Conservation (phyloP, 2,888 invertebrate genomes). For the Yponomeuta evonymella region DNA sequence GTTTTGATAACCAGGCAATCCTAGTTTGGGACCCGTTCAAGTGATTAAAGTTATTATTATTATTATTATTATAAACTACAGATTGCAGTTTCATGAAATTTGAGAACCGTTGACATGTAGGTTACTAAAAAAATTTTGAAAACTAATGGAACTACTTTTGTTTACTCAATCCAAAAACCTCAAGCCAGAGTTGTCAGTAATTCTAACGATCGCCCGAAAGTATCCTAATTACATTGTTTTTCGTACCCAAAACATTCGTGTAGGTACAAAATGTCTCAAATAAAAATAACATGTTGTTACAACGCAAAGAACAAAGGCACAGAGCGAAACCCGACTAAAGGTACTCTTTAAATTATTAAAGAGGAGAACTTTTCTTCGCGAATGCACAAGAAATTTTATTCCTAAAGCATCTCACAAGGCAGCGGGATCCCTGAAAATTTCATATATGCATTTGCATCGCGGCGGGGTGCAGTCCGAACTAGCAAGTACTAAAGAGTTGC, state of each 20-base stretch:
- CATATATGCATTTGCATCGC: constrained; percentile 45
- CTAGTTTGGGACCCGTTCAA: no score
- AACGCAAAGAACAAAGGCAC: background rate
- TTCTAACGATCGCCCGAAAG: no score
- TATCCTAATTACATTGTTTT: background rate
- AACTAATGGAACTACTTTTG: no score
- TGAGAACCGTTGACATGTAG: no score
- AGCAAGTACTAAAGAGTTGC: constrained; percentile 5
- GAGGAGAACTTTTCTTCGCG: background rate
- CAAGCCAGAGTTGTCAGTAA: no score
- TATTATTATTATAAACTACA: no score
- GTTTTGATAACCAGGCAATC: no score
- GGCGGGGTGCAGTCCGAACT: constrained; percentile 40
- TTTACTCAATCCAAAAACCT: no score
- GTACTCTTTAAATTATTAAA: constrained; percentile 4
- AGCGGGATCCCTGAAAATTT: constrained; percentile 36
- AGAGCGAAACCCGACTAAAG: background rate
- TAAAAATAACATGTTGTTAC: background rate
- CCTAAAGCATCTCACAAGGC: constrained; percentile 19
- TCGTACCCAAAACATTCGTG: background rate
- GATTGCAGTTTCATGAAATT: no score
- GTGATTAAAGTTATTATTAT: no score
- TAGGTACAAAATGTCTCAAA: background rate
- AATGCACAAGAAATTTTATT: background rate
- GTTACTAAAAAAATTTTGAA: no score